A percentile compares a stretch with the other conserved stretches of the same genome.
Evolutionary conservation across 2,797 vertebrate species (phyloP).

Genomic region (Muraenolepis orangiensis): DNA sequence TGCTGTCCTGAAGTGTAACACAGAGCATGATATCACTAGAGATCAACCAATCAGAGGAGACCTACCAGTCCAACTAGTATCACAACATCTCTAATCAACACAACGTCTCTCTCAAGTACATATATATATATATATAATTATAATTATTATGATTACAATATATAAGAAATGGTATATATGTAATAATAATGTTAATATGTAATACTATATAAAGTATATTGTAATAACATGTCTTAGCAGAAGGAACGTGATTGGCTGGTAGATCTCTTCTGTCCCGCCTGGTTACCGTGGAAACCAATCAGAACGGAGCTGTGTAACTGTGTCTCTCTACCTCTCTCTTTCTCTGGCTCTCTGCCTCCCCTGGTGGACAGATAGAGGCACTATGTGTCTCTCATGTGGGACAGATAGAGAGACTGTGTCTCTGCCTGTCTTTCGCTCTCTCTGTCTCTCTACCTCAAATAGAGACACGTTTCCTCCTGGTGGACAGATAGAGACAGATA

Average conservation of each 20-base stretch:
- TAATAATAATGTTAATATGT: no score
- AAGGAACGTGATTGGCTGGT: neutral
- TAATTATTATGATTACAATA: no score
- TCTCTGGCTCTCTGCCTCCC: neutral
- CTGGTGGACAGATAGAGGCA: neutral
- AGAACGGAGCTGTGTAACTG: neutral
- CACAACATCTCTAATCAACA: neutral
- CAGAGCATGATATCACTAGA: neutral
- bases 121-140: no score
- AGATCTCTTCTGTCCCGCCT: neutral
- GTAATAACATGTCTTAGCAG: neutral
- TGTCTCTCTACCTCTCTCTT: neutral
- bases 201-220: no score
- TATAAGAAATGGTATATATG: no score
- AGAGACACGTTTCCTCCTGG: no score
- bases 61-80: neutral
- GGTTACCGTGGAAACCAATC: neutral
- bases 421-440: no score
- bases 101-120: neutral
- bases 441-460: neutral
- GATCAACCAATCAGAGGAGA: conserved; percentile 1
- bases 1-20: neutral
- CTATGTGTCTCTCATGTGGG: no score
- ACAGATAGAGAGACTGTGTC: no score
- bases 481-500: neutral